phyloP scores from a whole-genome alignment of 2,888 invertebrate species.

The Cheilosia grossa region DNA sequence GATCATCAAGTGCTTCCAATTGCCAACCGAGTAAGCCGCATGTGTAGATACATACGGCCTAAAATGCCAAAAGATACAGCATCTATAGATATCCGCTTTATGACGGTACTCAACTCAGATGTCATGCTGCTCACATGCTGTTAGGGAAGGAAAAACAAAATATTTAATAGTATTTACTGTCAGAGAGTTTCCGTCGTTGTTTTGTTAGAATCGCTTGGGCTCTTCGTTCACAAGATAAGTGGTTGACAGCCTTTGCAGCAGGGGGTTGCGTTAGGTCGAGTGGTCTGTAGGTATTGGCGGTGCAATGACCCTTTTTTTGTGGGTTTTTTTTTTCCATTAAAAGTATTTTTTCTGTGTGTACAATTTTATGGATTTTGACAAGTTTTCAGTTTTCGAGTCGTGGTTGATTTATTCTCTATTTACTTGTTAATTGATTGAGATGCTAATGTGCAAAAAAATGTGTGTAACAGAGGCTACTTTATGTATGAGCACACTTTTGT shows the following conservation, averaged over 20 bases:
- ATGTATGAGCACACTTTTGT: no score
- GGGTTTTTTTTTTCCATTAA: constrained; percentile 18
- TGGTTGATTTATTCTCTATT: constrained; percentile 21
- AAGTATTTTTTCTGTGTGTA: constrained; percentile 23
- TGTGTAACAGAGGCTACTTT: no score
- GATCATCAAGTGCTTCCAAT: constrained; percentile 67
- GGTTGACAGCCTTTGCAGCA: constrained; percentile 58
- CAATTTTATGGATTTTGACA: constrained; percentile 29
- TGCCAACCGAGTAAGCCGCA: constrained; percentile 25
- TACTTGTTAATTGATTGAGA: background rate
- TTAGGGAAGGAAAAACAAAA: constrained; percentile 2
- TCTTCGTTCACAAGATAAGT: constrained; percentile 58
- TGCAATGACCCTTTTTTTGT: constrained; percentile 30
- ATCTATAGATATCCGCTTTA: constrained; percentile 65
- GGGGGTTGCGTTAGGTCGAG: constrained; percentile 54
- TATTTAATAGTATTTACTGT: constrained; percentile 30
- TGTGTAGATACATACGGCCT: constrained; percentile 14
- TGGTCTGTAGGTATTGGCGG: constrained; percentile 18
- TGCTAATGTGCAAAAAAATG: background rate
- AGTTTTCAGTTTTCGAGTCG: constrained; percentile 21
- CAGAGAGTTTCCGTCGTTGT: constrained; percentile 40
- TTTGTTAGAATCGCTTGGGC: constrained; percentile 53
- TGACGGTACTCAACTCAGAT: constrained; percentile 63
- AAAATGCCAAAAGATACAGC: constrained; percentile 51
- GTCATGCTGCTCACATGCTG: constrained; percentile 65